Evolutionary conservation across 2,113 vertebrate genomes (phyloP).

Genomic region (Lampris incognitus): DNA sequence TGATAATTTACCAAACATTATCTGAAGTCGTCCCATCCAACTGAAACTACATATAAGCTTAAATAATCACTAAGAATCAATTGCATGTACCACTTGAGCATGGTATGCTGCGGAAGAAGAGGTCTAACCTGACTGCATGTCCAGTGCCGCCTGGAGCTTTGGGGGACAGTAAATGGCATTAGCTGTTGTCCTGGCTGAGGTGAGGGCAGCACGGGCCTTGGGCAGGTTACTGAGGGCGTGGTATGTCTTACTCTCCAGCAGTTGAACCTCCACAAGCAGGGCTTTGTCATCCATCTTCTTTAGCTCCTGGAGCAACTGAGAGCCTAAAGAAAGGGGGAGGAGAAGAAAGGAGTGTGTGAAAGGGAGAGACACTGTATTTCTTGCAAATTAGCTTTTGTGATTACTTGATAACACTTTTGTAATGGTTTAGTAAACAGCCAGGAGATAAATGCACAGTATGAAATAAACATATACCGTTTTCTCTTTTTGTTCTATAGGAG

Average conservation of each 20-base stretch:
- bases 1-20: too few relatives aligned
- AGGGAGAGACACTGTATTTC: background rate
- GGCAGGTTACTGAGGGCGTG: slow-evolving; percentile 98
- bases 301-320: slow-evolving; percentile 94
- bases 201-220: slow-evolving; percentile 97
- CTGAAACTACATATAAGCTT: too few relatives aligned
- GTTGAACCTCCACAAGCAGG: slow-evolving; percentile 97
- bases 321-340: slow-evolving; percentile 77
- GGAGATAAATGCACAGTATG: background rate
- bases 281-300: slow-evolving; percentile 99
- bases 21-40: too few relatives aligned
- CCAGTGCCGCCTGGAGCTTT: slow-evolving; percentile 96
- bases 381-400: background rate
- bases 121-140: slow-evolving; percentile 96
- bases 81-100: background rate
- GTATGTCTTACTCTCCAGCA: slow-evolving; percentile 98
- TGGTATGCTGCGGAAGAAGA: background rate
- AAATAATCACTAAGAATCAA: background rate
- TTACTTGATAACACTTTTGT: background rate
- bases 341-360: background rate
- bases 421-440: background rate
- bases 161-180: slow-evolving; percentile 99
- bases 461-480: background rate
- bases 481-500: background rate
- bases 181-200: slow-evolving; percentile 97